Conservation (phyloP, 92 coral and sea anemone genomes). For the Hydrozoanthus gracilis region DNA sequence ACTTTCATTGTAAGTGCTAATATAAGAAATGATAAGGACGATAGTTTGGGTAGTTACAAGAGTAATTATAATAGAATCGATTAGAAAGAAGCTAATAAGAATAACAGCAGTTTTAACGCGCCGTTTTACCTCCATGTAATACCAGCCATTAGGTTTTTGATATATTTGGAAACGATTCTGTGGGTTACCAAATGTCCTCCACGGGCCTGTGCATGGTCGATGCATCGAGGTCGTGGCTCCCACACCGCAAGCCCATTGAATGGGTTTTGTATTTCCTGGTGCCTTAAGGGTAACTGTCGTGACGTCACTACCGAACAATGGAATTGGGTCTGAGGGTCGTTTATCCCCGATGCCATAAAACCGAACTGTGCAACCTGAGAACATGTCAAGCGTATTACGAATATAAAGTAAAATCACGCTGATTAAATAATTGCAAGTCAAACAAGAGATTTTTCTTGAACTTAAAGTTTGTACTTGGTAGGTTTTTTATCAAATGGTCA, state of each 20-base stretch:
- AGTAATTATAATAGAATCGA: not conserved
- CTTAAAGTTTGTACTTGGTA: too few relatives aligned
- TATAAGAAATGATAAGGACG: too few relatives aligned
- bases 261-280: not conserved
- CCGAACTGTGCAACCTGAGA: not conserved
- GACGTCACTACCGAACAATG: slow-evolving; percentile 13
- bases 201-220: slow-evolving; percentile 9
- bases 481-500: too few relatives aligned
- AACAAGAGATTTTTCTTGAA: too few relatives aligned
- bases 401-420: not conserved
- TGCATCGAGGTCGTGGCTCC: not conserved
- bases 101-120: too few relatives aligned
- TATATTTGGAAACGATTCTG: not conserved
- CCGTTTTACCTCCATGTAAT: not conserved
- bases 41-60: too few relatives aligned
- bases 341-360: slow-evolving; percentile 1
- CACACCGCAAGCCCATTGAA: not conserved
- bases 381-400: not conserved
- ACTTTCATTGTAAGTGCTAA: too few relatives aligned
- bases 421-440: too few relatives aligned
- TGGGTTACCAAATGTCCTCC: not conserved
- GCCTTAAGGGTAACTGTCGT: not conserved
- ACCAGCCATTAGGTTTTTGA: slow-evolving; percentile 12
- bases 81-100: not conserved
- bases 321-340: not conserved